Conservation (phyloP, 1,140 invertebrate species). For the Drosophila auraria region DNA sequence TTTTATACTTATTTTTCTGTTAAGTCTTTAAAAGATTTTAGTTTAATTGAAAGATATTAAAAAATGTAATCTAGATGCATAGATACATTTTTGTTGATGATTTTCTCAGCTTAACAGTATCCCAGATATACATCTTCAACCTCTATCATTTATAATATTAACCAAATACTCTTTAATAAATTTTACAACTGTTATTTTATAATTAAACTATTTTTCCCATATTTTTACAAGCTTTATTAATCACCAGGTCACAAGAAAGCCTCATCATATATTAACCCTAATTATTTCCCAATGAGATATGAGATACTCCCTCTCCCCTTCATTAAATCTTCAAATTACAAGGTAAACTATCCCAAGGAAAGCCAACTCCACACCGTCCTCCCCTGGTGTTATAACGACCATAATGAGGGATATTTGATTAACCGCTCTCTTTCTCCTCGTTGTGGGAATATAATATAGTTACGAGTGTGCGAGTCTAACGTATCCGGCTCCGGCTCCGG, state of each 20-base stretch:
- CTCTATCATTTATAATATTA: too few relatives aligned
- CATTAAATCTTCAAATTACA: slow-evolving; percentile 19
- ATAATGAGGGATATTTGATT: slow-evolving; percentile 63
- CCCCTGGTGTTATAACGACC: slow-evolving; percentile 37
- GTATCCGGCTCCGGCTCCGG: slow-evolving; percentile 50
- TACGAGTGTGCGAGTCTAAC: slow-evolving; percentile 29
- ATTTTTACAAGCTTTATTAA: not conserved
- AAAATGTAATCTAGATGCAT: too few relatives aligned
- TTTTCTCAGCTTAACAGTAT: too few relatives aligned
- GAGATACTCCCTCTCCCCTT: not conserved
- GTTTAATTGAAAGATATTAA: too few relatives aligned
- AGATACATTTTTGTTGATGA: too few relatives aligned
- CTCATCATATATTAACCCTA: not conserved
- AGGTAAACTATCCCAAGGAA: slow-evolving; percentile 13
- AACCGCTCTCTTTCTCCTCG: slow-evolving; percentile 44
- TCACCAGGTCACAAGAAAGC: not conserved
- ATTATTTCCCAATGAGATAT: slow-evolving; percentile 1
- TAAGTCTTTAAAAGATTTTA: too few relatives aligned
- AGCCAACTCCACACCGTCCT: not conserved
- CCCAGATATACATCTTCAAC: too few relatives aligned
- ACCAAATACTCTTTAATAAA: not conserved
- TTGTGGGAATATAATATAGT: slow-evolving; percentile 47
- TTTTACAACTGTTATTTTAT: not conserved
- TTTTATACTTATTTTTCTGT: too few relatives aligned
- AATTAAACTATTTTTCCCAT: not conserved